A percentile compares a stretch with the other conserved stretches of the same genome.
These are phyloP conservation scores for Oreochromis grahami DNA, from an alignment of 2,797 vertebrate species.

Conservation along the genomic window DNA sequence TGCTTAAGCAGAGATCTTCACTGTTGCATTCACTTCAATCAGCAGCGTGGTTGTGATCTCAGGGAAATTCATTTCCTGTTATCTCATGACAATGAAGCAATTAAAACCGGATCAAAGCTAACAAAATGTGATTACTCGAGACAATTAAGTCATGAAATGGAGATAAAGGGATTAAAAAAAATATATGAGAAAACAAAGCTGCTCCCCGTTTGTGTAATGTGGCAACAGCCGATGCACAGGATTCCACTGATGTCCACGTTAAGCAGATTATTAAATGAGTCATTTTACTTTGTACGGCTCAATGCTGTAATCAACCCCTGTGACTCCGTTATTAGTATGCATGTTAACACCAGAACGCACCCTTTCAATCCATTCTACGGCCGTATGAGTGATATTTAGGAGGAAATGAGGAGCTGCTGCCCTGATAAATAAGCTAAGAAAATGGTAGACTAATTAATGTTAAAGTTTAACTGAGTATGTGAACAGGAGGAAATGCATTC, in stretches of 20 bases:
- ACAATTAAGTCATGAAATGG: conserved; percentile 32
- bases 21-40: conserved; percentile 20
- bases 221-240: background rate
- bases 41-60: background rate
- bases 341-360: background rate
- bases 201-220: background rate
- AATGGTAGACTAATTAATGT: background rate
- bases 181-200: background rate
- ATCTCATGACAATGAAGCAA: conserved; percentile 37
- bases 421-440: conserved; percentile 12
- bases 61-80: conserved; percentile 16
- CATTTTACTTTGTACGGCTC: background rate
- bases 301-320: background rate
- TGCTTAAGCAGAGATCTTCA: conserved; percentile 10
- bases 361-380: conserved; percentile 36
- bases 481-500: background rate
- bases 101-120: conserved; percentile 48
- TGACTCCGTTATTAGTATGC: background rate
- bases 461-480: conserved; percentile 1
- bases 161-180: conserved; percentile 16
- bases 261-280: background rate
- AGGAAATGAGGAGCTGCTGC: conserved; percentile 11
- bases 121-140: conserved; percentile 25
- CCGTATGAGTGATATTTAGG: background rate
- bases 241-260: background rate